Evolutionary conservation across 1,140 invertebrate species (phyloP), one percentile per base, ranked within the genome.

Genomic region (Aradophagus sp.): DNA sequence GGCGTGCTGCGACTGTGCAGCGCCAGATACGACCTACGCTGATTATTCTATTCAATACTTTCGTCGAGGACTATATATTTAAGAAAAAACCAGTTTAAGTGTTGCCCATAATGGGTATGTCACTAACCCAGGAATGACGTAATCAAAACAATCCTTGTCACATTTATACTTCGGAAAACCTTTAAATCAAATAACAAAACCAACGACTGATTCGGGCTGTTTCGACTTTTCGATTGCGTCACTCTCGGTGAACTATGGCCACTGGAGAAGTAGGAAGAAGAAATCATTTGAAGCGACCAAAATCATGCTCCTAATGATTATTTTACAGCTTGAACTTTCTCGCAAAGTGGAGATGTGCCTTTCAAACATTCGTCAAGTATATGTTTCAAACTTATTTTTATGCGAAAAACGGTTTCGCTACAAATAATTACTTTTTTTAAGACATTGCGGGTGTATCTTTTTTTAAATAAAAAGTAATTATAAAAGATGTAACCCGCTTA

Each of bases 201-300:
- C n/a, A 1, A 8, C n/a, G 6, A 27, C 5, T 12, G 27, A 14
- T 36, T 45, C 10, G 19, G 8, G 35, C 38, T 23, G 11, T 47
- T 20, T 55, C 36, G 55, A 69, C 44, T 31, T 35, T 47, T 55
- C 20, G 47, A 52, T 48, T 10, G n/a, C 38, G 42, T 61, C 56
- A 62, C 35, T 58, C 41, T 53, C 36, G 23, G 19, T 19, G 41
- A 66, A 45, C 52, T 72, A 72, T 72, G 69, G 69, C 69, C 48
- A 72, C 69, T 72, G 50, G 52, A 72, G 69, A 72, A 69, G 62
- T 69, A 69, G 66, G 66, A n/a, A n/a, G n/a, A n/a, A n/a, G n/a
- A 69, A 69, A 41, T 59, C 23, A 31, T 45, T 53, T 17, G 7
- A 19, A 55, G 29, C 15, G 48, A 61, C 42, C 23, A 15, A 13